These are phyloP conservation scores for Crypturellus undulatus DNA, from an alignment of 2,113 vertebrate species.

Conservation along the genomic window DNA sequence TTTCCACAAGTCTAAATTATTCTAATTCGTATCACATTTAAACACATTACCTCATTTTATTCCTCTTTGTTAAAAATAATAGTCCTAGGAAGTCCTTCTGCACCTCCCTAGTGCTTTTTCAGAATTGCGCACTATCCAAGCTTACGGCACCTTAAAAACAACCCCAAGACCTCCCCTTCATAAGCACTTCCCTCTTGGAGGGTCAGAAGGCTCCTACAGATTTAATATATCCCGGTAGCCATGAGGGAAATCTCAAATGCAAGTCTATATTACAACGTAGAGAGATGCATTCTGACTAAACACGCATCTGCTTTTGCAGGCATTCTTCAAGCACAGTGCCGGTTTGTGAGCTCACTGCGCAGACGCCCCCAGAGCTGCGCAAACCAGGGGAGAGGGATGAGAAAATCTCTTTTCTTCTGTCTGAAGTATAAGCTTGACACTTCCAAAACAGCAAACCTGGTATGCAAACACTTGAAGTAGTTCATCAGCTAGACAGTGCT, in stretches of 20 bases:
- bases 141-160: background rate
- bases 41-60: background rate
- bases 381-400: background rate
- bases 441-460: background rate
- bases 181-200: background rate
- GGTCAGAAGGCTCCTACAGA: background rate
- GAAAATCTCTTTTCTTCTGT: background rate
- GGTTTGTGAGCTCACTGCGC: background rate
- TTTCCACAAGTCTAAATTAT: rapidly evolving
- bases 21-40: background rate
- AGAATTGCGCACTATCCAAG: background rate
- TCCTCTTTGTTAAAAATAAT: background rate
- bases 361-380: background rate
- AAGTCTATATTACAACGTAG: background rate
- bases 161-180: background rate
- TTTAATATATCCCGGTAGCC: background rate
- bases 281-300: background rate
- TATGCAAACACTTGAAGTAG: background rate
- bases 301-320: background rate
- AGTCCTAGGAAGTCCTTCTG: background rate
- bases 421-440: background rate
- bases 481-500: background rate
- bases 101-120: background rate
- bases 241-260: background rate
- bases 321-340: rapidly evolving